Evolutionary conservation across 2,888 invertebrate species (phyloP), one percentile per base, ranked within the genome.

Genomic region (Xanthorhoe spadicearia): DNA sequence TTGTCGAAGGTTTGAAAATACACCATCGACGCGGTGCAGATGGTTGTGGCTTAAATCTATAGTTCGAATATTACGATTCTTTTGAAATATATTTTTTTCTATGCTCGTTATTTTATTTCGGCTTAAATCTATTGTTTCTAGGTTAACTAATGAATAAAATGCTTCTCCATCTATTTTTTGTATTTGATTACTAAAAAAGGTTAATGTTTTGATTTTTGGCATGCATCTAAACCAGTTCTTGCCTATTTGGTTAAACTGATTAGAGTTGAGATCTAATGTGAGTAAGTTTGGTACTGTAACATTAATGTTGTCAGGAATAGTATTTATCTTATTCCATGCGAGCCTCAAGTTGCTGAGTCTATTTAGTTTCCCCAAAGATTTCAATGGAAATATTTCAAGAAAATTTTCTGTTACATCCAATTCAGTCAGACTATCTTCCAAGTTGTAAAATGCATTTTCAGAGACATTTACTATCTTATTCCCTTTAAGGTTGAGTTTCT

Each of bases 41-140:
- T 98, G 98, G 88, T 98, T 98, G 85, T 97, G 96, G 81, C 97
- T 97, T 74, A 98, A 89, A 86, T 98, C 98, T 77, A 98, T 95
- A 0, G 97, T 97, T 70, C 96, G 94, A 74, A 98, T 90, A 69
- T 96, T 95, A 75, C 94, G 95, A 85, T 97, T 97, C 77, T 94
- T 94, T 74, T 95, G 95, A 87, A 98, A 98, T 32, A 96, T 96
- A 68, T 94, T 94, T 69, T 95, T 93, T 74, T 96, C 96, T 68
- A 98, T 92, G 72, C 94, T 94, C 17, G 96, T 95, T 70, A 97
- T 96, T 87, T 97, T 97, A 87, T 98, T 98, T 85, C 97, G 96
- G 81, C 97, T 97, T 80, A 98, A 94, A 85, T 98, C 97, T 70
- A 98, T 93, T 9, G 96, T 96, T 90, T 97, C 97, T 62, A 98